Base-by-base conservation (phyloP, 2,113 vertebrate genomes). In the Hirundichthys speculiger region DNA sequence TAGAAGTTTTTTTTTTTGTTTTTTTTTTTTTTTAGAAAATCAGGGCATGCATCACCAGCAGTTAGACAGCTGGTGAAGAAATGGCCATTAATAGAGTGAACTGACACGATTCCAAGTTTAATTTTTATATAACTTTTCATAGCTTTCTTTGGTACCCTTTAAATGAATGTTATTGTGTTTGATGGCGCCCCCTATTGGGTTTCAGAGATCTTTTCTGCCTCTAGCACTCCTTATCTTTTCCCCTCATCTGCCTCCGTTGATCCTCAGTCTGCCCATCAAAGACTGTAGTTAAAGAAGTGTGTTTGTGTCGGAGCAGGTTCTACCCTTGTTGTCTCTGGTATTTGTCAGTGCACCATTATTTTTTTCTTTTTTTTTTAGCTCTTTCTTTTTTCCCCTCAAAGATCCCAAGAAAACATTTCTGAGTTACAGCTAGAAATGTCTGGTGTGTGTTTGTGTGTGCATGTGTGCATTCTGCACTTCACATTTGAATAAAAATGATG, bases 321-420 rank as follows among this genome's bases (percentile, higher is more conserved):
- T 53, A 7, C 5, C 3, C 30, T 34, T 34, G 30, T 34, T 34
- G 11, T 34, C 30, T 34, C 30, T 34, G 30, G 11, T 34, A 34
- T 34, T 34, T 34, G 5, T 34, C 30, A 9, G 6, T 1, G 30
- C 30, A 34, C 3, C 8, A 4, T 27, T 27, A 4, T 27, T 73
- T 78, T 59, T 57, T 27, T 57, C 42, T 39, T 64, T 49, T 50
- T 20, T 69, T 50, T 68, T 40, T 4, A 18, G 14, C 14, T 22
- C 13, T 40, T 14, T 34, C 38, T 30, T 39, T 9, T 18, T 18
- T 13, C 14, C 25, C 2, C 40, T 46, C 49, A 21, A 20, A 46
- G 12, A 57, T 22, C 21, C 40, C 50, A 47, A 34, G 22, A 52
- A 62, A 60, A 59, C 38, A 0, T 54, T 6, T 13, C 8, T 73